Evolutionary conservation across 64 coral and sea anemone genomes (phyloP).

Genomic region (Platygyra sinensis): DNA sequence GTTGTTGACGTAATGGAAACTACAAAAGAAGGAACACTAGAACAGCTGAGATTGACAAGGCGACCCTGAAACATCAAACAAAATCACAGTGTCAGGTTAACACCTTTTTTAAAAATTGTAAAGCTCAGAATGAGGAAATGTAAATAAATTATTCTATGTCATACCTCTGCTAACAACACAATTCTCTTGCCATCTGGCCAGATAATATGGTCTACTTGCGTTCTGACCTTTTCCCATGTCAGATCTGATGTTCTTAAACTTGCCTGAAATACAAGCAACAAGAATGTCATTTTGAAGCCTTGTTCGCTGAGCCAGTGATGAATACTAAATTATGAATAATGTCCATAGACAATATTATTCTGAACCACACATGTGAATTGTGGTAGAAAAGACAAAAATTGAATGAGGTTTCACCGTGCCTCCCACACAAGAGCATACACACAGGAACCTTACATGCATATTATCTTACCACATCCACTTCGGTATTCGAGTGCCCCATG

Average conservation of each 20-base stretch:
- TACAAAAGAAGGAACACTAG: slow-evolving; percentile 99
- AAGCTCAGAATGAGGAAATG: too few species aligned
- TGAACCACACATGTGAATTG: too few species aligned
- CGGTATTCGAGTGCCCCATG: slow-evolving; percentile 99
- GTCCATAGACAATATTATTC: too few species aligned
- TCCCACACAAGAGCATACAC: too few species aligned
- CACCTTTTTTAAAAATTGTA: too few species aligned
- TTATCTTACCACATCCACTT: slow-evolving; percentile 97
- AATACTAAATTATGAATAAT: too few species aligned
- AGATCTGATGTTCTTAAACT: slow-evolving; percentile 97
- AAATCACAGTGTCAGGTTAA: neutral
- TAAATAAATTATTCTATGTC: neutral
- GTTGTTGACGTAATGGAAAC: slow-evolving; percentile 99
- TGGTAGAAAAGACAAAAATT: too few species aligned
- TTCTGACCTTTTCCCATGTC: slow-evolving; percentile 98
- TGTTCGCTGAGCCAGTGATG: neutral
- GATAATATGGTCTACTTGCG: slow-evolving; percentile 99
- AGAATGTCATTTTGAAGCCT: neutral
- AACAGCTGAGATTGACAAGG: slow-evolving; percentile 98
- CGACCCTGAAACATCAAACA: slow-evolving; percentile 73
- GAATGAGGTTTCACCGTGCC: too few species aligned
- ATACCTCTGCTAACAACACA: slow-evolving; percentile 94
- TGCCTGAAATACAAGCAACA: slow-evolving; percentile 44
- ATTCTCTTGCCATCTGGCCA: slow-evolving; percentile 99
- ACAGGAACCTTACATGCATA: too few species aligned